phyloP scores from a whole-genome alignment of 2,797 vertebrate species.

The Nasua narica region DNA sequence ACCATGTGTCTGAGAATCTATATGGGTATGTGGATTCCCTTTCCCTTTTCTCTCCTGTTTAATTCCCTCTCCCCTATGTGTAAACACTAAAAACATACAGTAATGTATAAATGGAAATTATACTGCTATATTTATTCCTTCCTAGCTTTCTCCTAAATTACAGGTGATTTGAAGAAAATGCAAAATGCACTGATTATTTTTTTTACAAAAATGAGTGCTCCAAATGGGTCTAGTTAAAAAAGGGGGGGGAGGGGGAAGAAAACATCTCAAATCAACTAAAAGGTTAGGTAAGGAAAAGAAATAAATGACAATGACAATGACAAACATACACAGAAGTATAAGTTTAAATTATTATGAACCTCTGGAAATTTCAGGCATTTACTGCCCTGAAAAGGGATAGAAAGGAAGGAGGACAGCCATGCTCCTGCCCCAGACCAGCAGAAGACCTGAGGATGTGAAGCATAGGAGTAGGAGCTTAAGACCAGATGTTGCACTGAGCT shows the following conservation, averaged over 20 bases:
- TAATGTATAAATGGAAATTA: not conserved
- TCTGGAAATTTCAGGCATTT: not conserved
- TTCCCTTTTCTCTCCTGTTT: not conserved
- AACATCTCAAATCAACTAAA: not conserved
- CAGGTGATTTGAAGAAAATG: not conserved
- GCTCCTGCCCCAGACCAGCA: not conserved
- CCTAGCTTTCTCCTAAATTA: not conserved
- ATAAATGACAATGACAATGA: not conserved
- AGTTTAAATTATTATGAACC: not conserved
- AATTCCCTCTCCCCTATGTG: not conserved
- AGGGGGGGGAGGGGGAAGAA: not conserved
- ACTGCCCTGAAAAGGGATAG: not conserved
- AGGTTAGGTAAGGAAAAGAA: not conserved
- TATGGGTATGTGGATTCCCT: not conserved
- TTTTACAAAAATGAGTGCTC: not conserved
- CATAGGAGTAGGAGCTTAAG: too few relatives aligned
- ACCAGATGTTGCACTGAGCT: not conserved
- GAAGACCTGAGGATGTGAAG: not conserved
- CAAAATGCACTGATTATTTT: not conserved
- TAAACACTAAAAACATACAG: not conserved
- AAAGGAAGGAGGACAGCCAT: not conserved
- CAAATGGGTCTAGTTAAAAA: not conserved
- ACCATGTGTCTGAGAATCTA: not conserved
- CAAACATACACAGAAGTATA: not conserved
- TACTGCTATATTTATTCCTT: not conserved